Percentiles rank a stretch among this genome's conserved stretches.
These are phyloP conservation scores for Heliconius hortense DNA, from an alignment of 2,888 invertebrate genomes.

Conservation along the genomic window DNA sequence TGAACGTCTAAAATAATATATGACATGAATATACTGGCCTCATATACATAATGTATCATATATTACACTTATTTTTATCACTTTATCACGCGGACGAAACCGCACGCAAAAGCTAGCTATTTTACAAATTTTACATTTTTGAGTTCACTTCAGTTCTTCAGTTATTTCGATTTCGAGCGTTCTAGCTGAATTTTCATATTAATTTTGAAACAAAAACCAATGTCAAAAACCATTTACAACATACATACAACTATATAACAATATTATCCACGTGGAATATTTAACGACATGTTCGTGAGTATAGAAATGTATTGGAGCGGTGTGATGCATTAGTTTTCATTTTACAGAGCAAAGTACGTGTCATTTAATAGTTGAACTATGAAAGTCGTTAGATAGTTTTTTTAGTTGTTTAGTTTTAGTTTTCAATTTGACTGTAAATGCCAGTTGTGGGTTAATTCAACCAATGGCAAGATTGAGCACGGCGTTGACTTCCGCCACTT, in stretches of 20 bases:
- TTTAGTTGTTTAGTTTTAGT: neutral
- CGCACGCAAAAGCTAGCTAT: no score
- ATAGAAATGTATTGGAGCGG: neutral
- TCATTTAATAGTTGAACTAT: slow-evolving; percentile 2
- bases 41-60: no score
- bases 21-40: no score
- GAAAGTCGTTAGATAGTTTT: neutral
- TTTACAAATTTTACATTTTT: no score
- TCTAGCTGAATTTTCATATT: no score
- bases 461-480: neutral
- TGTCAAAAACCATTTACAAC: neutral
- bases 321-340: neutral
- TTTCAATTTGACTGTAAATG: neutral
- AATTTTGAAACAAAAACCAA: neutral
- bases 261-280: slow-evolving; percentile 5
- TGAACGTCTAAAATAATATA: no score
- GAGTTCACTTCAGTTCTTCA: no score
- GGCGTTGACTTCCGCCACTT: neutral
- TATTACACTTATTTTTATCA: no score
- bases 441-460: neutral
- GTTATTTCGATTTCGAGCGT: no score
- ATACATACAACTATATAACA: neutral
- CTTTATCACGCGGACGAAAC: no score
- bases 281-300: slow-evolving; percentile 12
- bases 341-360: slow-evolving; percentile 8